Base-by-base conservation (phyloP, 1,140 invertebrate species). In the Pollicipes pollicipes region DNA sequence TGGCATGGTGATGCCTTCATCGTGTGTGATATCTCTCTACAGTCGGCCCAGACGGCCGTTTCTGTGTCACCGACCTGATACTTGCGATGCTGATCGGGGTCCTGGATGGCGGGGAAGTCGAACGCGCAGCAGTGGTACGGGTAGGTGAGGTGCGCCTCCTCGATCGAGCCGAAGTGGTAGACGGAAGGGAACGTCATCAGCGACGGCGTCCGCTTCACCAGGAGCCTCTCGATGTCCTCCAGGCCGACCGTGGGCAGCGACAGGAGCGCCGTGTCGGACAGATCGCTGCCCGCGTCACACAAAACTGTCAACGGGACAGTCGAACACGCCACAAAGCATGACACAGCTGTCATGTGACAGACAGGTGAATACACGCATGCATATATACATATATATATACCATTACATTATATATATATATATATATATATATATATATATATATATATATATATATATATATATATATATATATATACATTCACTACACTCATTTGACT, bases 111-210 rank as follows among this genome's bases (percentile, higher is more conserved):
- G 0, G 90, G 90, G 78, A 87, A 90, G 77, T 86, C 84, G 78
- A 95, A 94, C 1, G 91, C 90, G 78, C 91, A 95, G 80, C 91
- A 94, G 75, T 94, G 91, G 77, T 93, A 92, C 28, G 90, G 86
- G 80, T 93, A 91, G 0, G 90, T 93, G 67, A 94, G 80, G 73
- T 81, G 82, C 17, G 84, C 88, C 76, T 77, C 77, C 73, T 79
- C 76, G 28, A 86, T 79, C 37, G 79, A 77, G 73, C 80, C 79
- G 75, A 92, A 89, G 76, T 88, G 85, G 76, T 90, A 88, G 70
- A 94, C 87, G 27, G 90, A 90, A 2, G 91, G 91, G 76, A 95
- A 89, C 68, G 86, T 85, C 77, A 88, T 88, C 69, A 95, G 78
- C 0, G 85, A 83, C 24, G 84, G 84, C 0, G 89, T 90, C 71